Evolutionary conservation across 53 echinoderm and acorn worm species (phyloP), one percentile per base, ranked within the genome.

Genomic region (Henricia sp.): DNA sequence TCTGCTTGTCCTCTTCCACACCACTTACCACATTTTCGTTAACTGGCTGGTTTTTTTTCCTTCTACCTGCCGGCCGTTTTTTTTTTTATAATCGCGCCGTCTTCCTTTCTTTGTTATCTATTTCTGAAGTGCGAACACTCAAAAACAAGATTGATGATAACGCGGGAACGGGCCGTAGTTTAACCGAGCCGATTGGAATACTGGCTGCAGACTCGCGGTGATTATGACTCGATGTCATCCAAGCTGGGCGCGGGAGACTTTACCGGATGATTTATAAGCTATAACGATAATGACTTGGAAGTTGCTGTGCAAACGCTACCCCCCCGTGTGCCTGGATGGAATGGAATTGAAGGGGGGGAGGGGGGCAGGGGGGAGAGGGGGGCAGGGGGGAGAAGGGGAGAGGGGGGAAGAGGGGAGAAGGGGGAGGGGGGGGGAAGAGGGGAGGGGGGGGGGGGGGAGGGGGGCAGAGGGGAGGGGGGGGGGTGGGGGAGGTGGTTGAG

Each of bases 241-340:
- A n/a, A n/a, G n/a, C n/a, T n/a, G n/a, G n/a, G n/a, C n/a, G n/a
- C n/a, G n/a, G n/a, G n/a, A n/a, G n/a, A n/a, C n/a, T n/a, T n/a
- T 32, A 39, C 39, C 8, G 33, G 39, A 38, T 67, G 67, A 67
- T 67, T 67, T 67, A 67, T 67, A 38, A 39, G 37, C 67, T 23
- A 67, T 67, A 23, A 38, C 37, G 16, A 10, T 67, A 38, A 67
- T 67, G 23, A 67, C 67, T 67, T 67, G 67, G 39, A 38, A 67
- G 67, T 60, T 32, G 29, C 62, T 60, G 62, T n/a, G n/a, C n/a
- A n/a, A n/a, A n/a, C n/a, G n/a, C n/a, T n/a, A n/a, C n/a, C n/a
- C n/a, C n/a, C n/a, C n/a, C n/a, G n/a, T n/a, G n/a, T n/a, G n/a
- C n/a, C n/a, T n/a, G n/a, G n/a, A n/a, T n/a, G n/a, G n/a, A n/a